Conservation (phyloP, 1,140 invertebrate species). For the Drosophila rhopaloa region DNA sequence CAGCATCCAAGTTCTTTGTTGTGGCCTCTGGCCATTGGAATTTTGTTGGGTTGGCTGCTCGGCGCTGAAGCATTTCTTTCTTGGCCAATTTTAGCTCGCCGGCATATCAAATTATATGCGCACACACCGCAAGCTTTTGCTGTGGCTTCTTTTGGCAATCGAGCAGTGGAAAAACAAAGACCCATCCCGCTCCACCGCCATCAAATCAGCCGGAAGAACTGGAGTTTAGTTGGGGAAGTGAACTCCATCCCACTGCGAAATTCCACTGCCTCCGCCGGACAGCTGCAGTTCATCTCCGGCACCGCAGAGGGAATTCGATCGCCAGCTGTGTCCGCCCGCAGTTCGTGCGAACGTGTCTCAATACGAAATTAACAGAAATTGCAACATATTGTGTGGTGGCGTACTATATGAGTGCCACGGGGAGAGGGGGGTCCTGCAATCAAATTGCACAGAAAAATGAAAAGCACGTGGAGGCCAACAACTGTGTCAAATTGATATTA, state of each 20-base stretch:
- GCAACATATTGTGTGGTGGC: constrained; percentile 66
- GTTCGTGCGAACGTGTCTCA: constrained; percentile 76
- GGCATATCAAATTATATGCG: constrained; percentile 64
- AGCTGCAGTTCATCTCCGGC: constrained; percentile 51
- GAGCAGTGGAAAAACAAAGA: constrained; percentile 8
- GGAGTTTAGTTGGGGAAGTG: neutral
- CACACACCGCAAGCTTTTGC: constrained; percentile 73
- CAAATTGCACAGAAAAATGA: constrained; percentile 64
- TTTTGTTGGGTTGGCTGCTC: constrained; percentile 5
- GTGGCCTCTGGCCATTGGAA: constrained; percentile 33
- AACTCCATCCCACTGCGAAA: constrained; percentile 19
- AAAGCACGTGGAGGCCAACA: constrained; percentile 43
- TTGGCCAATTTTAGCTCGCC: constrained; percentile 24
- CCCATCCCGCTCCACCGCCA: constrained; percentile 7
- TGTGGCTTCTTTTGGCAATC: constrained; percentile 70
- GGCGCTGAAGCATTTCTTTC: constrained; percentile 51
- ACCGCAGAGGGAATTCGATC: constrained; percentile 39
- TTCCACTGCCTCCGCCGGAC: constrained; percentile 21
- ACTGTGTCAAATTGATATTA: constrained; percentile 58
- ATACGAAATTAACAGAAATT: constrained; percentile 82
- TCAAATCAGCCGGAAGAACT: constrained; percentile 30
- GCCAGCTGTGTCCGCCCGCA: constrained; percentile 66
- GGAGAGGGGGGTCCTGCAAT: constrained; percentile 30
- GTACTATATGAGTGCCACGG: constrained; percentile 4
- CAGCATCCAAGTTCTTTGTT: constrained; percentile 34